phyloP scores from a whole-genome alignment of 2,888 invertebrate species.

The Pristionchus maxplancki region DNA sequence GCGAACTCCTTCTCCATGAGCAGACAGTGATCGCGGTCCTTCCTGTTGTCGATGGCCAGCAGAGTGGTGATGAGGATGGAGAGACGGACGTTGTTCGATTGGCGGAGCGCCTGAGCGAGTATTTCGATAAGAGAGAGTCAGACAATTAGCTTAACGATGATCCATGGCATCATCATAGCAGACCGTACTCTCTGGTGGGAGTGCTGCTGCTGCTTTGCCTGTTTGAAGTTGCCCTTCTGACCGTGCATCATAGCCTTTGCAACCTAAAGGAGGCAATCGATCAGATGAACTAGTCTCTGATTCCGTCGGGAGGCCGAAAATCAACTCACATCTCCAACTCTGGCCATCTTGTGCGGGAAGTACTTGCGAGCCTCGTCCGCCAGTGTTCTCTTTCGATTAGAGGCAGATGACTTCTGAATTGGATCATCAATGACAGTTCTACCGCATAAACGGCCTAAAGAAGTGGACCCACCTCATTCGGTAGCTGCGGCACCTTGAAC shows the following conservation, averaged over 20 bases:
- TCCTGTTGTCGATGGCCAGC: not conserved
- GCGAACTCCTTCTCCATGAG: not conserved
- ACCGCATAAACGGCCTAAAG: no score
- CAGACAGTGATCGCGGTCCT: not conserved
- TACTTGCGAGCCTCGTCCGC: not conserved
- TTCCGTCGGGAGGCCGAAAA: no score
- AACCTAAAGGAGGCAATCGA: no score
- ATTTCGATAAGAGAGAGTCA: no score
- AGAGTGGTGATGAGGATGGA: not conserved
- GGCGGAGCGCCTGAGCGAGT: not conserved
- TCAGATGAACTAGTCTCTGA: no score
- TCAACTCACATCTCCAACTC: no score
- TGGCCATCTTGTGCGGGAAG: not conserved
- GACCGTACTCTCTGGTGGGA: not conserved
- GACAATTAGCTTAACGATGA: not conserved
- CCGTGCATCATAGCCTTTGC: not conserved
- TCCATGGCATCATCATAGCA: not conserved
- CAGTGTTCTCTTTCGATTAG: no score
- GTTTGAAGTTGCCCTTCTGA: not conserved
- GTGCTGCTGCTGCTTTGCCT: not conserved
- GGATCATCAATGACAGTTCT: no score
- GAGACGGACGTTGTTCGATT: not conserved
- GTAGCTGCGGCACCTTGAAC: constrained; percentile 4
- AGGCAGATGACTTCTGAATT: no score
- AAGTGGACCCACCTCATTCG: not conserved